phyloP scores from a whole-genome alignment of 2,113 vertebrate species.

The Tachysurus vachellii region DNA sequence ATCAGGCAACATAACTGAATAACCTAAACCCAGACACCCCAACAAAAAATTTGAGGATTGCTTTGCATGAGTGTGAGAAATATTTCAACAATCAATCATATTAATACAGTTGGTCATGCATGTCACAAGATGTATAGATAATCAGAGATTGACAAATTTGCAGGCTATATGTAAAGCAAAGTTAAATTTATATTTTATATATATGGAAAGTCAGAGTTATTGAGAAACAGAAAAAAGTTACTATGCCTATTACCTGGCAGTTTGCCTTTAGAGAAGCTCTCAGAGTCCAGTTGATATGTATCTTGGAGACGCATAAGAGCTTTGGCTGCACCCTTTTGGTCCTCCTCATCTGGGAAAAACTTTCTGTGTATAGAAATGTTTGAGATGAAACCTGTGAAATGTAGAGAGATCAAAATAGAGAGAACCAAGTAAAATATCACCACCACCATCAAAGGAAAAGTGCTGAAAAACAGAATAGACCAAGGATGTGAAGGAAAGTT shows the following conservation, averaged over 20 bases:
- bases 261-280: constrained; percentile 86
- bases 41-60: background rate
- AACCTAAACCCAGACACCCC: too few relatives aligned
- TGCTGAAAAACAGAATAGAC: background rate
- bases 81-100: background rate
- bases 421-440: constrained; percentile 14
- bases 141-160: background rate
- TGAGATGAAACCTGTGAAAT: constrained; percentile 84
- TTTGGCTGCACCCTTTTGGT: constrained; percentile 90
- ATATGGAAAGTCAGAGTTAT: background rate
- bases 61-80: background rate
- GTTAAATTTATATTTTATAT: too few relatives aligned
- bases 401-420: constrained; percentile 18
- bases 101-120: background rate
- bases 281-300: constrained; percentile 91
- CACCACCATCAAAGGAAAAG: background rate
- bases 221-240: background rate
- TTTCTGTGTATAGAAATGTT: constrained; percentile 91
- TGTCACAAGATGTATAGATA: background rate
- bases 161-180: background rate
- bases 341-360: constrained; percentile 90
- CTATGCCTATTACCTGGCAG: constrained; percentile 79
- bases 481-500: background rate
- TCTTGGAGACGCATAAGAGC: constrained; percentile 97
- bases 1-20: too few relatives aligned